Evolutionary conservation across 53 echinoderm and acorn worm species (phyloP), one percentile per base, ranked within the genome.

Genomic region (Pentamera pediparva): DNA sequence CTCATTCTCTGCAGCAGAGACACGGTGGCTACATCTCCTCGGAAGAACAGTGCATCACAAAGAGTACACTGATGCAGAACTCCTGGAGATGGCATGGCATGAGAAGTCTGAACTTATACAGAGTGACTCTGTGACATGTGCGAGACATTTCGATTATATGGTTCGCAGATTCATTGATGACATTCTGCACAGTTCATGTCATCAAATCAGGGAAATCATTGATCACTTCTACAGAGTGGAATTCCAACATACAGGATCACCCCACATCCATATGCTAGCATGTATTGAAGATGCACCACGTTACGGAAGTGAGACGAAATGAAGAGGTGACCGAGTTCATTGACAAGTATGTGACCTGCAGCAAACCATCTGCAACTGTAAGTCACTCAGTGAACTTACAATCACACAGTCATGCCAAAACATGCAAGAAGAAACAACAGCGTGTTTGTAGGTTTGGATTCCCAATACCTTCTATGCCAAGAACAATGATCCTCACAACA

Each of bases 171-270:
- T 81, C 56, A 41, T 81, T 6, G 31, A 41, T 31, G 20, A 62
- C 32, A 25, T 77, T 3, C 35, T 77, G 31, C 15, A 77, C 17
- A 63, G 47, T 49, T 41, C 45, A 12, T 25, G 10, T 35, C 15
- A 47, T 63, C 77, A 48, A 64, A 64, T 77, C 64, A 64, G 77
- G 6, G 29, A 40, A 2, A 45, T 77, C 10, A 33, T 30, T 11
- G 63, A 77, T 57, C 30, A 11, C 11, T 77, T 77, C 41, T 41
- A 45, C 35, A 25, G 63, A 13, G 35, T 63, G 20, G 76, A 75
- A 59, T 79, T 79, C 35, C 80, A 79, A 69, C 80, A 79, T 40
- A 37, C 70, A 27, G 80, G 80, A 4, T 79, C 71, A 17, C 71
- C 80, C 25, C 71, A 71, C 45, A 43, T 43, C 17, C 71, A 79